These are phyloP conservation scores for Encarsia formosa DNA, from an alignment of 2,888 invertebrate species.

Conservation along the genomic window DNA sequence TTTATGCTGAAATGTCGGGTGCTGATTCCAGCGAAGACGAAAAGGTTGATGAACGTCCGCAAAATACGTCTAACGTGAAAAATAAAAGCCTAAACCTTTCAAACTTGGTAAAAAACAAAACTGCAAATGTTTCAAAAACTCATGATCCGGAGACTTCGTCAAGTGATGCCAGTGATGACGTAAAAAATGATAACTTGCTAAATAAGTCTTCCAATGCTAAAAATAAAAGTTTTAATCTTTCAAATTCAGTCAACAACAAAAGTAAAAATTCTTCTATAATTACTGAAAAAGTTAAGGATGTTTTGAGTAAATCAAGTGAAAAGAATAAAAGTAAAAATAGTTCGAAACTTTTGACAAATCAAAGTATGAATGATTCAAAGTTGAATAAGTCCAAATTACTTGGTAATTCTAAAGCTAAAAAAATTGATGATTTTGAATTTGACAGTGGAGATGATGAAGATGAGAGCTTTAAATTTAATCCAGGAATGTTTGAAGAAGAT, in stretches of 20 bases:
- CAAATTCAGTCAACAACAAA: constrained; percentile 2
- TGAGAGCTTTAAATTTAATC: constrained; percentile 16
- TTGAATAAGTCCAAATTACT: background rate
- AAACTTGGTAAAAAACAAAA: constrained; percentile 3
- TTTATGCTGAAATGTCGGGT: too few species aligned
- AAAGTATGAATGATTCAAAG: background rate
- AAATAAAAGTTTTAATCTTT: constrained; percentile 6
- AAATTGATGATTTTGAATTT: background rate
- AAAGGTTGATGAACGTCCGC: too few species aligned
- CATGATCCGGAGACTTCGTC: too few species aligned
- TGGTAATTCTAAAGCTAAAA: background rate
- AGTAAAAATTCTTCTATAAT: too few species aligned
- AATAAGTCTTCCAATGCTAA: constrained; percentile 5
- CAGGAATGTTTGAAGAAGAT: background rate
- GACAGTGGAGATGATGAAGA: constrained; percentile 1
- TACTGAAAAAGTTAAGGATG: too few species aligned
- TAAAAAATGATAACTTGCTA: background rate
- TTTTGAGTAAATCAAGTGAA: too few species aligned
- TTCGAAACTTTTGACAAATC: constrained; percentile 1
- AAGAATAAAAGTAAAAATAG: constrained; percentile 2
- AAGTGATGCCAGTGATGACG: background rate
- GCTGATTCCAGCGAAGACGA: too few species aligned
- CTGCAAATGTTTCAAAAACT: background rate
- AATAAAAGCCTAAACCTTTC: constrained; percentile 8
- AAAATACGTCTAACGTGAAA: too few species aligned